A percentile compares a stretch with the other conserved stretches of the same genome.
phyloP scores from a whole-genome alignment of 2,797 vertebrate genomes.

The Poliocrania exsul region DNA sequence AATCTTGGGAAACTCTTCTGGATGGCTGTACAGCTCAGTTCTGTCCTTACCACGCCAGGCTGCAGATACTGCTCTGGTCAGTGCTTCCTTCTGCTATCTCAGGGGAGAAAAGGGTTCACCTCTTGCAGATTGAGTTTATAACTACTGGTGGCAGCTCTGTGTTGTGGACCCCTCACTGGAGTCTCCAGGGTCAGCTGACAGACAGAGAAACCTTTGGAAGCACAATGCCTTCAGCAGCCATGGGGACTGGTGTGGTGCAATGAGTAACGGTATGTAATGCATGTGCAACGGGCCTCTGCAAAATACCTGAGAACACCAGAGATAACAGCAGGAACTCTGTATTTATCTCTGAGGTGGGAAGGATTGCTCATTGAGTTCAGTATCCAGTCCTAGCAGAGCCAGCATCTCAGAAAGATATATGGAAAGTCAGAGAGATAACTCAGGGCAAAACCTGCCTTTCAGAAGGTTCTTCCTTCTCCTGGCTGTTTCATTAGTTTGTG shows the following conservation, averaged over 20 bases:
- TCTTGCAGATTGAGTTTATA: background rate
- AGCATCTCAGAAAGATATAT: background rate
- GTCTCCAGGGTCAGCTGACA: background rate
- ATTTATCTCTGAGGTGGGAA: background rate
- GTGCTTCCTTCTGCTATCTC: background rate
- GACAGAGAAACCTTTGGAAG: background rate
- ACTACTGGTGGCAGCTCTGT: background rate
- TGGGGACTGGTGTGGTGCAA: rapidly evolving
- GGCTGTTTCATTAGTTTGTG: background rate
- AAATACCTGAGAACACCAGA: background rate
- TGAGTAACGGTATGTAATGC: background rate
- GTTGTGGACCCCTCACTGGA: background rate
- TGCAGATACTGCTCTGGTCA: background rate
- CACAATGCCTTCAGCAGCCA: rapidly evolving
- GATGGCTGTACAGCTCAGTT: rapidly evolving
- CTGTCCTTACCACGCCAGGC: background rate
- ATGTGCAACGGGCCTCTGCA: background rate
- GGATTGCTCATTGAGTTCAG: background rate
- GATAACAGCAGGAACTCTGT: background rate
- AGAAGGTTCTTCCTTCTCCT: background rate
- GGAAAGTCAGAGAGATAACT: background rate
- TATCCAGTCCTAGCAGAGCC: background rate
- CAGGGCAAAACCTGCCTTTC: background rate
- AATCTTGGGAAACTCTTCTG: background rate
- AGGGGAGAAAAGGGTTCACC: background rate